Conservation (phyloP, 2,113 vertebrate species). For the Athene noctua region DNA sequence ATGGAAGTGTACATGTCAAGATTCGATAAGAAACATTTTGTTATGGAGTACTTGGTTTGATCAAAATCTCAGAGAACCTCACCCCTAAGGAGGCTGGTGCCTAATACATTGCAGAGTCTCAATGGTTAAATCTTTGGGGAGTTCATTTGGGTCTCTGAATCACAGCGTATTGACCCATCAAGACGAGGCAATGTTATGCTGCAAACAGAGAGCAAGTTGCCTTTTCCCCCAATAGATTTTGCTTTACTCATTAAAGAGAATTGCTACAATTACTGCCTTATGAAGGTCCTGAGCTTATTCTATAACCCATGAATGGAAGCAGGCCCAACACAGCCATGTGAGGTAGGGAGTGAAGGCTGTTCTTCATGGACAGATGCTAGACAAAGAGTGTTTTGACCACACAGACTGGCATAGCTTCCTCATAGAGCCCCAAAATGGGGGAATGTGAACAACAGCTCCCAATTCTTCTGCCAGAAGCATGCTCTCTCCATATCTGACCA, state of each 20-base stretch:
- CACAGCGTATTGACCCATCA: background rate
- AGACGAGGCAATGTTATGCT: background rate
- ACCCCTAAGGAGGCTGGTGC: background rate
- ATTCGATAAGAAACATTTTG: background rate
- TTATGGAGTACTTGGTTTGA: background rate
- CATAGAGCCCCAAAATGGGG: background rate
- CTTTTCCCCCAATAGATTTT: background rate
- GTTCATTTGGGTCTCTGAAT: background rate
- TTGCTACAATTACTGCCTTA: background rate
- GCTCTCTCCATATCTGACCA: background rate
- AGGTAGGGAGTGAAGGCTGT: background rate
- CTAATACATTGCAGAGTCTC: background rate
- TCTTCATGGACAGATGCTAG: background rate
- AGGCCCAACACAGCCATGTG: background rate
- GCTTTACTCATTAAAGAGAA: background rate
- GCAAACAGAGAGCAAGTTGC: background rate
- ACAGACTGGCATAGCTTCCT: background rate
- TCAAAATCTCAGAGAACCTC: background rate
- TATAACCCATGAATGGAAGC: background rate
- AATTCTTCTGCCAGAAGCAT: background rate
- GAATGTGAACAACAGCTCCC: background rate
- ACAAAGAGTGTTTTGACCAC: background rate
- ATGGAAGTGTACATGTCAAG: background rate
- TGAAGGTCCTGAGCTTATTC: background rate
- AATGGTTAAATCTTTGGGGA: background rate